Conservation (phyloP, 2,797 vertebrate species). For the Pempheris klunzingeri region DNA sequence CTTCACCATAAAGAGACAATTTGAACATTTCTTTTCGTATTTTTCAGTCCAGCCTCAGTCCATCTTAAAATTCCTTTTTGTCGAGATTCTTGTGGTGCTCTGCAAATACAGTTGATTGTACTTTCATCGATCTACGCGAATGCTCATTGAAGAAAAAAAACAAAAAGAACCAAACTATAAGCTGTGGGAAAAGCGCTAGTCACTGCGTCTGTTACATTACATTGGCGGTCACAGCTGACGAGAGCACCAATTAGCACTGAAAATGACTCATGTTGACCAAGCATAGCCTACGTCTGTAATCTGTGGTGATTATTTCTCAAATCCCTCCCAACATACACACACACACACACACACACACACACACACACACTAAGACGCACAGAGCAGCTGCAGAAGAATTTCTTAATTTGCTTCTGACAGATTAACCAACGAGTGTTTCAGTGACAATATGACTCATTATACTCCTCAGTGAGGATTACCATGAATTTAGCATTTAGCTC, state of each 20-base stretch:
- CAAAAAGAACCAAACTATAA: not conserved
- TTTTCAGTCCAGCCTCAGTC: not conserved
- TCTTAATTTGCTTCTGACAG: slow-evolving; percentile 54
- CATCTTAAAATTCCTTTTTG: not conserved
- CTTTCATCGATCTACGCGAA: not conserved
- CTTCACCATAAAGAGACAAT: not conserved
- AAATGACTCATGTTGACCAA: slow-evolving; percentile 53
- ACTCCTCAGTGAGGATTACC: slow-evolving; percentile 53
- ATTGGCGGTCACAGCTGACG: slow-evolving; percentile 44
- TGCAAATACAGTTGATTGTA: not conserved
- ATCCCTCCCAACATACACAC: not conserved
- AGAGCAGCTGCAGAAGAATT: slow-evolving; percentile 54
- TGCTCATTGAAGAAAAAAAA: not conserved
- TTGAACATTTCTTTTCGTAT: too few species aligned
- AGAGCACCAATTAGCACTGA: slow-evolving; percentile 32
- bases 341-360: slow-evolving; percentile 13
- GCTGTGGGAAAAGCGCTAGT: slow-evolving; percentile 1
- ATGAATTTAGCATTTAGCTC: slow-evolving; percentile 47
- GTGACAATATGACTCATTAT: slow-evolving; percentile 45
- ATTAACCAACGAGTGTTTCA: slow-evolving; percentile 63
- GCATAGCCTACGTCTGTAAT: slow-evolving; percentile 50
- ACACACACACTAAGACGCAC: slow-evolving; percentile 10
- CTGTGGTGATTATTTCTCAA: slow-evolving; percentile 64
- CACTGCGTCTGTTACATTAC: slow-evolving; percentile 7
- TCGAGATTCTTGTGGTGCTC: not conserved